Base-by-base conservation (phyloP, 2,113 vertebrate species). In the Rhagologus leucostigma region DNA sequence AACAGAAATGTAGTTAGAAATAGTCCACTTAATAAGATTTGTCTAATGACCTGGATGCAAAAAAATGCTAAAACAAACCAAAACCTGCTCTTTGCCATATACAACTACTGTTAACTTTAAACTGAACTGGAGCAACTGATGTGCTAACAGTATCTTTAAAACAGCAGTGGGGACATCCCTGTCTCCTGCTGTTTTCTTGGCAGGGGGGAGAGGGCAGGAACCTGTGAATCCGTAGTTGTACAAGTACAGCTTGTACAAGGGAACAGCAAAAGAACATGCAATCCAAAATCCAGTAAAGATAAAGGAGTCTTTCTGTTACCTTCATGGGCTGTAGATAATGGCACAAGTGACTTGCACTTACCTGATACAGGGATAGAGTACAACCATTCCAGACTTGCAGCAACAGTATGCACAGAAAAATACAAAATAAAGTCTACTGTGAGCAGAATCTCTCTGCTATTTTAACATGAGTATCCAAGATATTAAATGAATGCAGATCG, bases 161-260 rank as follows among this genome's bases (percentile, higher is more conserved):
- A 23, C 8, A 73, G 41, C 14, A 49, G 32, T 19, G 27, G 19
- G 22, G 17, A 77, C 32, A 35, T 14, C 7, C 8, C 10, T 39
- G 19, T 60, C 16, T 55, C 11, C 62, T 57, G 37, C 11, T 50
- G 7, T 35, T 93, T 68, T 49, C n/a, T 35, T 57, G 12, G 9
- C 1, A 2, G 4, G 2, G 4, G 8, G 8, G 35, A 33, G 6
- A 5, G 11, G 11, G 13, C 8, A 6, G 17, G 3, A 37, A 53
- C 4, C 3, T 3, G 17, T 56, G 18, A 62, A 49, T 75, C 16
- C 71, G 8, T 53, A 64, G 19, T 12, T 75, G 47, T 41, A 11
- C 24, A 63, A 35, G 47, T 44, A 16, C 37, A 56, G 32, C 7
- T 69, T 67, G 16, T 30, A 56, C 14, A 63, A 63, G 7, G 9